A percentile compares a stretch with the other conserved stretches of the same genome.
Evolutionary conservation across 23 tunicate species (phyloP).

Genomic region (Trididemnum nubilum): DNA sequence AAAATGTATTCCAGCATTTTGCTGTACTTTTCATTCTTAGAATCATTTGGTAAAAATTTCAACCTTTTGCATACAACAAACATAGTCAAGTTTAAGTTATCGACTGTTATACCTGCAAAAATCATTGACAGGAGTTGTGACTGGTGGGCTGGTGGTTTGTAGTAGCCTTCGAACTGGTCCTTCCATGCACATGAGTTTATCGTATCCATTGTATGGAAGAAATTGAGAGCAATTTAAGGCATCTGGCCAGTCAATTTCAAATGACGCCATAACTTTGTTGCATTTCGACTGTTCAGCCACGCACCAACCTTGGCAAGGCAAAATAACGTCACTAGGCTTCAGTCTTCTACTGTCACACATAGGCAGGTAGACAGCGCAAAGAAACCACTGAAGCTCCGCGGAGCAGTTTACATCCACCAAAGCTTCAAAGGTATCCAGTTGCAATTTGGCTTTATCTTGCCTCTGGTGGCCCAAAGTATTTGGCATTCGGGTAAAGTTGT

Average conservation of each 20-base stretch:
- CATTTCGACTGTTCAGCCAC: slow-evolving; percentile 50
- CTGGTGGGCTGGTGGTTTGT: neutral
- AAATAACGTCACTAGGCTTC: neutral
- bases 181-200: slow-evolving; percentile 65
- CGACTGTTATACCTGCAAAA: slow-evolving; percentile 27
- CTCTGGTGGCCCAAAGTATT: slow-evolving; percentile 25
- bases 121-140: neutral
- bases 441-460: slow-evolving; percentile 59
- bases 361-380: slow-evolving; percentile 70
- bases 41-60: too few relatives aligned
- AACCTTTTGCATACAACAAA: too few relatives aligned
- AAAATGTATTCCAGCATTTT: too few relatives aligned
- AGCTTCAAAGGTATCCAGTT: slow-evolving; percentile 43
- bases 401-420: slow-evolving; percentile 67
- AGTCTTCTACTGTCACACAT: slow-evolving; percentile 36
- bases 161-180: slow-evolving; percentile 1
- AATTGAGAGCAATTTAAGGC: slow-evolving; percentile 80
- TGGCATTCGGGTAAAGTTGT: slow-evolving; percentile 73
- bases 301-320: slow-evolving; percentile 87
- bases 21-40: too few relatives aligned
- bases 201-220: slow-evolving; percentile 39
- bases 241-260: slow-evolving; percentile 74
- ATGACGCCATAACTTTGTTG: slow-evolving; percentile 45
- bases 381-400: slow-evolving; percentile 44
- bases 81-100: too few relatives aligned